Evolutionary conservation across 1,140 invertebrate genomes (phyloP).

Genomic region (Riptortus pedestris): DNA sequence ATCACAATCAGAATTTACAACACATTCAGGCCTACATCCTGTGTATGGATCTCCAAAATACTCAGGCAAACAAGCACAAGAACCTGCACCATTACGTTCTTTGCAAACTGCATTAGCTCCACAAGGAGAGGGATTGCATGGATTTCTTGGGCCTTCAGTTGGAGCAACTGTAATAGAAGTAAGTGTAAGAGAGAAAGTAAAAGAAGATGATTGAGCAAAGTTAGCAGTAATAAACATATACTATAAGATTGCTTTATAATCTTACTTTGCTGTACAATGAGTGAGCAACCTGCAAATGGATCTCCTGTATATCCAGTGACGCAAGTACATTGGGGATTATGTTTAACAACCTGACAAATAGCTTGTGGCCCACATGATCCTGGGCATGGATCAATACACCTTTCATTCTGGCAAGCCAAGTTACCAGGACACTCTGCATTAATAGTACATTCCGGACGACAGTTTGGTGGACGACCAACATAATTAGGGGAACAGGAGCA

Average conservation of each 20-base stretch:
- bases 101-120: constrained; percentile 62
- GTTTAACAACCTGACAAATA: constrained; percentile 66
- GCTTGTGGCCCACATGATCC: constrained; percentile 76
- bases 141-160: constrained; percentile 40
- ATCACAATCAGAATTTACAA: constrained; percentile 58
- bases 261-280: constrained; percentile 36
- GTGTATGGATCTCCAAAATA: constrained; percentile 58
- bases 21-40: constrained; percentile 51
- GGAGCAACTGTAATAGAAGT: constrained; percentile 36
- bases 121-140: constrained; percentile 62
- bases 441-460: constrained; percentile 68
- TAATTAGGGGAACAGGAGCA: constrained; percentile 69
- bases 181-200: constrained; percentile 38
- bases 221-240: not conserved
- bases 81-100: constrained; percentile 60
- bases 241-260: not conserved
- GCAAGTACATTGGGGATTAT: constrained; percentile 71
- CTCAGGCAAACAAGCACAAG: constrained; percentile 54
- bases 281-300: constrained; percentile 65
- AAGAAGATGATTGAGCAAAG: constrained; percentile 1
- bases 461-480: constrained; percentile 67
- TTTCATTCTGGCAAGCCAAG: constrained; percentile 67
- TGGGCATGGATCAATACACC: constrained; percentile 70
- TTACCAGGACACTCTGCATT: constrained; percentile 72
- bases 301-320: constrained; percentile 66